Evolutionary conservation across 2,888 invertebrate species (phyloP).

Genomic region (Actias luna): DNA sequence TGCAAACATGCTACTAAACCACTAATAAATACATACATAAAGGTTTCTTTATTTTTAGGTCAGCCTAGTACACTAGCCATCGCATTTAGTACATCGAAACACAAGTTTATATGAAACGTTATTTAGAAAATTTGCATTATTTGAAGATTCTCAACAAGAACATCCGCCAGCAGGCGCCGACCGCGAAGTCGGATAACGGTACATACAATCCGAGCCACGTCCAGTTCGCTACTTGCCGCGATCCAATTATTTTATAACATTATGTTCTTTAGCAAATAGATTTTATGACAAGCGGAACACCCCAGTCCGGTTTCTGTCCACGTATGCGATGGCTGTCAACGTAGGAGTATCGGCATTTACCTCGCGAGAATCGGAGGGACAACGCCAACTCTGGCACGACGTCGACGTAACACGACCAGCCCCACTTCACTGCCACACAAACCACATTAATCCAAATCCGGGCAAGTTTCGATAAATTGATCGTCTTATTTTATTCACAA

Average conservation of each 20-base stretch:
- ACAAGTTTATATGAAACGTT: constrained; percentile 1
- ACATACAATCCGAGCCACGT: constrained; percentile 56
- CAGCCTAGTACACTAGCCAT: constrained; percentile 21
- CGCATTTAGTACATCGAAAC: constrained; percentile 15
- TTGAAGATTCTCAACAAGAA: constrained; percentile 35
- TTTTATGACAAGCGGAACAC: constrained; percentile 20
- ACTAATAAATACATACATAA: constrained; percentile 55
- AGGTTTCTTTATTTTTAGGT: constrained; percentile 54
- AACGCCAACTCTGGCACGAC: constrained; percentile 72
- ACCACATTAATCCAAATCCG: constrained; percentile 54
- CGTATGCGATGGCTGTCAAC: constrained; percentile 65
- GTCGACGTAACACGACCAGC: constrained; percentile 64
- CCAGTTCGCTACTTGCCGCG: constrained; percentile 42
- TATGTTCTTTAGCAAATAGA: constrained; percentile 47
- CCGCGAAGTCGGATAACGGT: constrained; percentile 69
- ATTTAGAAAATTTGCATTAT: constrained; percentile 12
- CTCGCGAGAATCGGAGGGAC: constrained; percentile 72
- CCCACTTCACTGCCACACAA: constrained; percentile 68
- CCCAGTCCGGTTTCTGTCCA: constrained; percentile 68
- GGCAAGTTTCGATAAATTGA: constrained; percentile 36
- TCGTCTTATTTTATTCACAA: neutral
- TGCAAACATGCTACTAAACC: constrained; percentile 66
- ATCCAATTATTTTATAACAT: constrained; percentile 46
- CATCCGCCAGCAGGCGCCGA: constrained; percentile 48
- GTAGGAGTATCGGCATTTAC: constrained; percentile 70